Percentiles rank a stretch among this genome's conserved stretches.
phyloP scores from a whole-genome alignment of 2,888 invertebrate species.

The Vandiemenella viatica region DNA sequence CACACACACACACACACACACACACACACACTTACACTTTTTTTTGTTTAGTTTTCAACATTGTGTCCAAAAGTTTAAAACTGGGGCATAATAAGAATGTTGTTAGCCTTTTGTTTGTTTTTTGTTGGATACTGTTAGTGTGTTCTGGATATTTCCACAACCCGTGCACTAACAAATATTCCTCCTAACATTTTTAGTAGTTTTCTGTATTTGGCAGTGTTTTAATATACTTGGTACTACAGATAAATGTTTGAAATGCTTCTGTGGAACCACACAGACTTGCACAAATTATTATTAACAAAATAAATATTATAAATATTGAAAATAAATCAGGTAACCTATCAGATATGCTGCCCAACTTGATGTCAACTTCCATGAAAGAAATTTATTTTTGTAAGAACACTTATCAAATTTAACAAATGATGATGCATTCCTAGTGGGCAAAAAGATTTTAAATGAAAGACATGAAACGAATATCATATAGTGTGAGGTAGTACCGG shows the following conservation, averaged over 20 bases:
- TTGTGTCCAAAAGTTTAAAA: no score
- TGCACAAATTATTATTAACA: conserved; percentile 18
- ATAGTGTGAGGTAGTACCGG: conserved; percentile 17
- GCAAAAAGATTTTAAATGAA: conserved; percentile 20
- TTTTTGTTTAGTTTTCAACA: no score
- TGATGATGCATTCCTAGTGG: conserved; percentile 21
- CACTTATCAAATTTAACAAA: conserved; percentile 21
- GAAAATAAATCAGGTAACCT: conserved; percentile 19
- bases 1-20: no score
- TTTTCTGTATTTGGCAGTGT: no score
- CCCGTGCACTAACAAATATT: no score
- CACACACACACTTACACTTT: no score
- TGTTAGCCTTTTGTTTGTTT: no score
- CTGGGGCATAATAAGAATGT: no score
- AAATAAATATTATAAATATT: conserved; percentile 18
- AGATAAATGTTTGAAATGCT: conserved; percentile 13
- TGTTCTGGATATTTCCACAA: no score
- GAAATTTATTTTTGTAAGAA: conserved; percentile 21
- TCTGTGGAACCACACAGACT: conserved; percentile 19
- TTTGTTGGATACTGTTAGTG: no score
- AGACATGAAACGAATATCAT: conserved; percentile 18
- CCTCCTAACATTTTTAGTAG: no score
- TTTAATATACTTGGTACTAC: no score
- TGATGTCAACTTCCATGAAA: conserved; percentile 21
- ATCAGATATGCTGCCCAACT: conserved; percentile 21